phyloP scores from a whole-genome alignment of 2,888 invertebrate genomes.

The Heliconius cydno region DNA sequence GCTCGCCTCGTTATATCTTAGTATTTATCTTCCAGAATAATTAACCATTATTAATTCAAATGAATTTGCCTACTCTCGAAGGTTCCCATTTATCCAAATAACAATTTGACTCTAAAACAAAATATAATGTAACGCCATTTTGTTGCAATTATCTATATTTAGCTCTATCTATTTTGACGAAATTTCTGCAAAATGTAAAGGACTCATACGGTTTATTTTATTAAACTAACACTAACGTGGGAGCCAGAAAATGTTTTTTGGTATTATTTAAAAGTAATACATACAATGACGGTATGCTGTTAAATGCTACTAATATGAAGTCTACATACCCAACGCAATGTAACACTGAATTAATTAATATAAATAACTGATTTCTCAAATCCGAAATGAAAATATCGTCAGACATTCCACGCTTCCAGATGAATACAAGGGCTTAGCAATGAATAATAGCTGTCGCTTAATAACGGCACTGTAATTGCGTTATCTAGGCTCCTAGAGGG shows the following conservation, averaged over 20 bases:
- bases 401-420: constrained; percentile 49
- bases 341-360: constrained; percentile 47
- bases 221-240: not conserved
- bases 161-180: not conserved
- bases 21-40: constrained; percentile 46
- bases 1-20: constrained; percentile 41
- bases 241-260: too few species aligned
- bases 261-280: too few species aligned
- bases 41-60: constrained; percentile 41
- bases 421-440: constrained; percentile 67
- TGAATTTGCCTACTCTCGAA: constrained; percentile 22
- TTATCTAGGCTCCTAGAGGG: constrained; percentile 72
- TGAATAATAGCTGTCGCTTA: constrained; percentile 78
- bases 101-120: not conserved
- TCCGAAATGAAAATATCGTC: constrained; percentile 52
- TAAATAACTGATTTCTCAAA: constrained; percentile 54
- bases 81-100: constrained; percentile 11
- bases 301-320: not conserved
- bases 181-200: not conserved
- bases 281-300: too few species aligned
- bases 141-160: too few species aligned
- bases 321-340: constrained; percentile 23
- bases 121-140: not conserved
- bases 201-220: not conserved
- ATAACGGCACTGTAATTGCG: constrained; percentile 77